These are phyloP conservation scores for Menidia beryllina DNA, from an alignment of 2,113 vertebrate genomes.

Conservation along the genomic window DNA sequence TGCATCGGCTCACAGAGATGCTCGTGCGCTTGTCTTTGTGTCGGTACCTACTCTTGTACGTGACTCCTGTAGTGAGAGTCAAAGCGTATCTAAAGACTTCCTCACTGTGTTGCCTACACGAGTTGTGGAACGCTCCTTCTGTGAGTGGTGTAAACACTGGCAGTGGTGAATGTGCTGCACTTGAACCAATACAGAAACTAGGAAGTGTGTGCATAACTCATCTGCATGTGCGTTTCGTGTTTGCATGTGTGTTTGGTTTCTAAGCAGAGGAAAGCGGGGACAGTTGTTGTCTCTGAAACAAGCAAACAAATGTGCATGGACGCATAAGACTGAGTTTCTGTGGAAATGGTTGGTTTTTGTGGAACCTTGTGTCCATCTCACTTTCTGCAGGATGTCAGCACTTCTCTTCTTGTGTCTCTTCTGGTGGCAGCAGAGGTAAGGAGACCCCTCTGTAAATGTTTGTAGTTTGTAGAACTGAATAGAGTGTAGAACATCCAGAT, in stretches of 20 bases:
- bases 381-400: not conserved
- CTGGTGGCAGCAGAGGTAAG: constrained; percentile 19
- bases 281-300: constrained; percentile 27
- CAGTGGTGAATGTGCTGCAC: constrained; percentile 9
- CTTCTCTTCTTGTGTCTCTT: constrained; percentile 3
- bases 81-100: constrained; percentile 54
- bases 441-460: constrained; percentile 68
- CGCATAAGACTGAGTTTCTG: no score
- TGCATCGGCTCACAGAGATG: constrained; percentile 5
- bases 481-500: constrained; percentile 62
- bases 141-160: constrained; percentile 33
- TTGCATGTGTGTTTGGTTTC: constrained; percentile 2
- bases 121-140: not conserved
- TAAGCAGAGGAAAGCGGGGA: constrained; percentile 20
- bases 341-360: constrained; percentile 6
- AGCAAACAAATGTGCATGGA: constrained; percentile 17
- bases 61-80: constrained; percentile 42
- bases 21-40: constrained; percentile 21
- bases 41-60: constrained; percentile 39
- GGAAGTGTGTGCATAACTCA: constrained; percentile 17
- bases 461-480: constrained; percentile 51
- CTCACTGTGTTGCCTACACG: constrained; percentile 2
- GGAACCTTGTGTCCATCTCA: not conserved
- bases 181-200: constrained; percentile 48
- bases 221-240: constrained; percentile 5